Conservation (phyloP, 2,113 vertebrate genomes). For the Diglossa brunneiventris region DNA sequence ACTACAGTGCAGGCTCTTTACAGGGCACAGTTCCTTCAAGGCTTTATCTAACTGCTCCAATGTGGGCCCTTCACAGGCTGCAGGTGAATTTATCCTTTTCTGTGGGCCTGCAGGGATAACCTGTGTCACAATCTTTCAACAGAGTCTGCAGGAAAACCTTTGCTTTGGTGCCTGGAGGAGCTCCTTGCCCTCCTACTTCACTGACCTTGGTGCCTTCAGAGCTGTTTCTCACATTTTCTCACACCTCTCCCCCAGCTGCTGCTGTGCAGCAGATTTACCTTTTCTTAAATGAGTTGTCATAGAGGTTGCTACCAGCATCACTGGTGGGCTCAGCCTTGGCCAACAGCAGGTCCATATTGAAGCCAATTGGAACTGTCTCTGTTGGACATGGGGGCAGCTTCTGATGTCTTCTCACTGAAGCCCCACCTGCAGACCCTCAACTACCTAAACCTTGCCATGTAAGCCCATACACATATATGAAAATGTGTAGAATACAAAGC, state of each 20-base stretch:
- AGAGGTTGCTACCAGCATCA: neutral
- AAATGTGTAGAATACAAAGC: neutral
- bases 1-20: neutral
- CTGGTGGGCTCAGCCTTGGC: neutral
- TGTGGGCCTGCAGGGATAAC: neutral
- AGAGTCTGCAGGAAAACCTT: neutral
- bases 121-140: neutral
- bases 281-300: neutral
- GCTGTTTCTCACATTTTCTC: neutral
- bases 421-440: neutral
- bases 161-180: neutral
- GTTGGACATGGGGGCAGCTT: neutral
- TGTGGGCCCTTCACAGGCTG: neutral
- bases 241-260: neutral
- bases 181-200: accelerated
- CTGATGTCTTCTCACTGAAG: neutral
- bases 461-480: neutral
- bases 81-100: neutral
- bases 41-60: neutral
- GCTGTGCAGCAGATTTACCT: neutral
- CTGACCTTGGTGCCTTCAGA: neutral
- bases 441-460: neutral
- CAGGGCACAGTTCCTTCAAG: neutral
- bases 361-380: neutral
- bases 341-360: neutral